phyloP scores from a whole-genome alignment of 2,888 invertebrate genomes.

The Dexiosoma caninum region DNA sequence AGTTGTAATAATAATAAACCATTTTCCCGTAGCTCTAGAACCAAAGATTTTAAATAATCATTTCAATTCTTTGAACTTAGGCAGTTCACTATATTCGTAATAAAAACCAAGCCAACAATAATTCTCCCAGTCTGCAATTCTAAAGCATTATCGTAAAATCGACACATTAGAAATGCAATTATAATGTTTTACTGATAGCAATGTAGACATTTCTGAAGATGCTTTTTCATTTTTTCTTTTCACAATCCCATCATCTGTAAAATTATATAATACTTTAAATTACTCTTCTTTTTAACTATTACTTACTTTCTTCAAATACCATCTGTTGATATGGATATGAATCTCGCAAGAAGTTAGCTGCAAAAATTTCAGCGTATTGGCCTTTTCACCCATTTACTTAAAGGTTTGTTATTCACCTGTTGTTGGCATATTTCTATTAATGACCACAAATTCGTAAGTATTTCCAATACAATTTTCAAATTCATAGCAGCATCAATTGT shows the following conservation, averaged over 20 bases:
- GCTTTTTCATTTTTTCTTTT: conserved; percentile 49
- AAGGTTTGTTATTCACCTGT: conserved; percentile 73
- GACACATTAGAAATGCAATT: conserved; percentile 79
- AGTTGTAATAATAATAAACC: conserved; percentile 65
- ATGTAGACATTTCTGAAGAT: conserved; percentile 73
- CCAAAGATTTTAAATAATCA: conserved; percentile 68
- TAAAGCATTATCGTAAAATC: conserved; percentile 70
- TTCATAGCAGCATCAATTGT: conserved; percentile 82
- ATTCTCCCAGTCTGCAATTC: conserved; percentile 58
- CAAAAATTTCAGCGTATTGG: conserved; percentile 80
- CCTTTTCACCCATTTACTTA: conserved; percentile 79
- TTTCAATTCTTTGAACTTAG: conserved; percentile 51
- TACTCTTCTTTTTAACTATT: not conserved
- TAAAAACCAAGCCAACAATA: conserved; percentile 60
- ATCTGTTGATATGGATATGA: conserved; percentile 74
- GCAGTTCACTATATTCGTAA: conserved; percentile 56
- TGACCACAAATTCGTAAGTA: conserved; percentile 82
- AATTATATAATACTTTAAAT: not conserved
- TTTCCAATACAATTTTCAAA: conserved; percentile 82
- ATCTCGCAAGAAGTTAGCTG: conserved; percentile 79
- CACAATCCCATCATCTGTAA: conserved; percentile 16
- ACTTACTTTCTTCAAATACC: conserved; percentile 47
- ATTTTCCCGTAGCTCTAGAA: conserved; percentile 69
- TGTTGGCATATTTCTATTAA: conserved; percentile 75
- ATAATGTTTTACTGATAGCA: conserved; percentile 80